Percentiles rank a stretch among this genome's conserved stretches.
Evolutionary conservation across 2,888 invertebrate species (phyloP).

Genomic region (Gymnosoma rotundatum): DNA sequence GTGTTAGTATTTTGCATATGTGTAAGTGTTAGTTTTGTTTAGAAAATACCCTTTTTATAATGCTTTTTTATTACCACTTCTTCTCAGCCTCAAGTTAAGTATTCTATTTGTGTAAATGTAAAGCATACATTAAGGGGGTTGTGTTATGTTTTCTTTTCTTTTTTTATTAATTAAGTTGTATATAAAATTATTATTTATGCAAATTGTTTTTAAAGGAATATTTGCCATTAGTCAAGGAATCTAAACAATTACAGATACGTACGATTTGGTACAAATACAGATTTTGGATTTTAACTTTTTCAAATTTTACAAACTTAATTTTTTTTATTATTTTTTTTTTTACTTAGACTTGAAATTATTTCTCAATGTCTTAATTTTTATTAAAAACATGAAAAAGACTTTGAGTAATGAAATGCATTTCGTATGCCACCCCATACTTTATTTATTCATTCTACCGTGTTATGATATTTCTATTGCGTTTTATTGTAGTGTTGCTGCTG

Average conservation of each 20-base stretch:
- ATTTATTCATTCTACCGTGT: no score
- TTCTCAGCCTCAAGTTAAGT: not conserved
- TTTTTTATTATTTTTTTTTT: no score
- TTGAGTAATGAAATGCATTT: no score
- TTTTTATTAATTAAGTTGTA: constrained; percentile 70
- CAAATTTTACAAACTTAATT: no score
- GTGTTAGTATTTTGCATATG: constrained; percentile 50
- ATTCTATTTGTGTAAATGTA: constrained; percentile 1
- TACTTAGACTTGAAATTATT: no score
- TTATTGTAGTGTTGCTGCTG: not conserved
- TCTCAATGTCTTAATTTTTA: no score
- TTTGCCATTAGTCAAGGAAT: constrained; percentile 12
- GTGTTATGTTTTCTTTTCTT: constrained; percentile 59
- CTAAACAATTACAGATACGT: no score
- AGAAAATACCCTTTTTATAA: constrained; percentile 42
- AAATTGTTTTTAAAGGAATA: constrained; percentile 57
- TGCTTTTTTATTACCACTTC: not conserved
- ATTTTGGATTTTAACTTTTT: constrained; percentile 9
- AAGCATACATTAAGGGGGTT: constrained; percentile 31
- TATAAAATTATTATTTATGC: constrained; percentile 69
- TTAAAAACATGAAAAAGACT: no score
- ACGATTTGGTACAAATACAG: not conserved
- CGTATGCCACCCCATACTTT: no score
- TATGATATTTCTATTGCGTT: not conserved
- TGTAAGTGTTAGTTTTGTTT: constrained; percentile 41